These are phyloP conservation scores for Drosophila siamana DNA, from an alignment of 2,888 invertebrate species.

Conservation along the genomic window DNA sequence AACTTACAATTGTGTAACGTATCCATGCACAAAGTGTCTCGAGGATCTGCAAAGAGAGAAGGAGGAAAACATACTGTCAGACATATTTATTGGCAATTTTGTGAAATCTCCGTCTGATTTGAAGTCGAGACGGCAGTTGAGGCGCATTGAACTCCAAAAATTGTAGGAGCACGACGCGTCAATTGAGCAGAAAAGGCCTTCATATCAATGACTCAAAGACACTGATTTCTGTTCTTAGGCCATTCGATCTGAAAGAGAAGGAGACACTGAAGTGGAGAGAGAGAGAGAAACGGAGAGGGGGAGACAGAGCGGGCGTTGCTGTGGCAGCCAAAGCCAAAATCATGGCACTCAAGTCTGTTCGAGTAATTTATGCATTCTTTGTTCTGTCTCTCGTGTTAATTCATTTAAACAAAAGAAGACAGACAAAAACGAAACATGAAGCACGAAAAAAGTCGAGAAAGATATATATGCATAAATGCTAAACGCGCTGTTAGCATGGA, in stretches of 20 bases:
- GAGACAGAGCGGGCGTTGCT: neutral
- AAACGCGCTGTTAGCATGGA: slow-evolving; percentile 11
- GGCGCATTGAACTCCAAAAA: slow-evolving; percentile 57
- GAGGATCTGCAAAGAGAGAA: slow-evolving; percentile 50
- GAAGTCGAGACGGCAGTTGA: slow-evolving; percentile 19
- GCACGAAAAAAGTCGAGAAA: slow-evolving; percentile 4
- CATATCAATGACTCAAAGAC: slow-evolving; percentile 52
- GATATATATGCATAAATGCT: slow-evolving; percentile 24
- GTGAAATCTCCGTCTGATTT: slow-evolving; percentile 14
- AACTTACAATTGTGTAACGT: slow-evolving; percentile 54
- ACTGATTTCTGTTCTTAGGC: slow-evolving; percentile 50
- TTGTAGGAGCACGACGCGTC: slow-evolving; percentile 35
- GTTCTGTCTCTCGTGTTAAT: slow-evolving; percentile 64
- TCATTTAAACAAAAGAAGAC: slow-evolving; percentile 51
- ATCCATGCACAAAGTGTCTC: slow-evolving; percentile 49
- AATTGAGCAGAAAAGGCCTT: slow-evolving; percentile 39
- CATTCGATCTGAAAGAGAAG: slow-evolving; percentile 9
- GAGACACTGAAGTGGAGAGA: neutral
- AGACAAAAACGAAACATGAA: slow-evolving; percentile 29
- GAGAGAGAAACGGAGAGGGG: neutral
- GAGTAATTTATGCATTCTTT: slow-evolving; percentile 72
- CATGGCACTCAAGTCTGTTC: slow-evolving; percentile 41
- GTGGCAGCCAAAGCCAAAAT: slow-evolving; percentile 38
- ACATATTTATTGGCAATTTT: slow-evolving; percentile 2
- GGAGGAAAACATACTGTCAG: slow-evolving; percentile 16